Evolutionary conservation across 2,888 invertebrate genomes (phyloP).

Genomic region (Clitarchus hookeri): DNA sequence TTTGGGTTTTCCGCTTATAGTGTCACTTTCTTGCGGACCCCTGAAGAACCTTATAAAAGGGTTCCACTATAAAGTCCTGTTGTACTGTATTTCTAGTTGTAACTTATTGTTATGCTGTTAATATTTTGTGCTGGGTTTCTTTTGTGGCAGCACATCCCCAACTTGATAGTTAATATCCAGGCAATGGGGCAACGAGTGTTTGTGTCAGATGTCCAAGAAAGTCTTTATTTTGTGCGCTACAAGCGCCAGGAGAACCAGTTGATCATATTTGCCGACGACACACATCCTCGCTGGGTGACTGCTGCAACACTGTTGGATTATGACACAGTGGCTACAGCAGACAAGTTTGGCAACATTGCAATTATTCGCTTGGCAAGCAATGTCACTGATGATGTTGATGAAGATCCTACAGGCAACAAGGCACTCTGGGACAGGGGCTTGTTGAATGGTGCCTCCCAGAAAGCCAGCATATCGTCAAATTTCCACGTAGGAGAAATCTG

Average conservation of each 20-base stretch:
- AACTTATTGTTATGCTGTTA: no score
- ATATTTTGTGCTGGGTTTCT: background rate
- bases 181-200: slow-evolving; percentile 93
- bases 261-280: slow-evolving; percentile 98
- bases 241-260: slow-evolving; percentile 95
- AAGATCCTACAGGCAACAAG: slow-evolving; percentile 98
- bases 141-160: slow-evolving; percentile 81
- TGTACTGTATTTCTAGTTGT: no score
- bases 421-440: slow-evolving; percentile 75
- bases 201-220: slow-evolving; percentile 96
- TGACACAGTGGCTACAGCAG: slow-evolving; percentile 93
- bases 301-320: slow-evolving; percentile 92
- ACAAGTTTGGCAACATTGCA: slow-evolving; percentile 97
- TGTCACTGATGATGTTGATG: slow-evolving; percentile 96
- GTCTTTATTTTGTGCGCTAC: slow-evolving; percentile 93
- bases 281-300: slow-evolving; percentile 95
- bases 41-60: no score
- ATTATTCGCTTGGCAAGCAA: slow-evolving; percentile 86
- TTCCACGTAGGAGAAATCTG: slow-evolving; percentile 97
- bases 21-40: no score
- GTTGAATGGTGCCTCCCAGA: slow-evolving; percentile 96
- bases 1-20: no score
- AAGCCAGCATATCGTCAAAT: slow-evolving; percentile 88
- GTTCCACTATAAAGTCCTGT: no score
- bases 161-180: slow-evolving; percentile 90